Conservation (phyloP, 2,797 vertebrate genomes). For the Gobionotothen gibberifrons region DNA sequence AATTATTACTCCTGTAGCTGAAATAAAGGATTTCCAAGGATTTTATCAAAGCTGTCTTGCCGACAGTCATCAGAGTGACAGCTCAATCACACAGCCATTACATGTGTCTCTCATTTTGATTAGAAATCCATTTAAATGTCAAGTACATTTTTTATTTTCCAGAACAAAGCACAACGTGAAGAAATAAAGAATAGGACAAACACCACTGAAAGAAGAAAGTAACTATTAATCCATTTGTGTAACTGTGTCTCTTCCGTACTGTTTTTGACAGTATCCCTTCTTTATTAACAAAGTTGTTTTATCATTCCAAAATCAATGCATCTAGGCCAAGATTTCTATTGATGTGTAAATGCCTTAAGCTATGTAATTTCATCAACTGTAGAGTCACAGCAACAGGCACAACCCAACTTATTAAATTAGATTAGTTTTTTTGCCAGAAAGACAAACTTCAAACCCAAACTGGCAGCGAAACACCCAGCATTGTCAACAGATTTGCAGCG, state of each 20-base stretch:
- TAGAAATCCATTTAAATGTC: conserved; percentile 74
- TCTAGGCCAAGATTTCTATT: not conserved
- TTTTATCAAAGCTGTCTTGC: conserved; percentile 55
- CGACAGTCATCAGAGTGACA: conserved; percentile 57
- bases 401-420: conserved; percentile 53
- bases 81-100: conserved; percentile 58
- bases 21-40: conserved; percentile 48
- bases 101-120: conserved; percentile 69
- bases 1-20: conserved; percentile 42
- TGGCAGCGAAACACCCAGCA: conserved; percentile 45
- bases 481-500: conserved; percentile 58
- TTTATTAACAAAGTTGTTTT: conserved; percentile 1
- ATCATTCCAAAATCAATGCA: conserved; percentile 10
- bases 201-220: conserved; percentile 20
- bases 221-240: not conserved
- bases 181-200: conserved; percentile 31
- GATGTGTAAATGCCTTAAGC: conserved; percentile 28
- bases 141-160: conserved; percentile 58
- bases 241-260: not conserved
- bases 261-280: not conserved
- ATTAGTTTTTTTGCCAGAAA: conserved; percentile 46
- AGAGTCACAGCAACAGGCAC: conserved; percentile 36
- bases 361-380: conserved; percentile 40
- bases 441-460: conserved; percentile 53
- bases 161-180: conserved; percentile 53